Base-by-base conservation (phyloP, 1,140 invertebrate species). In the Bilobella aurantiaca region DNA sequence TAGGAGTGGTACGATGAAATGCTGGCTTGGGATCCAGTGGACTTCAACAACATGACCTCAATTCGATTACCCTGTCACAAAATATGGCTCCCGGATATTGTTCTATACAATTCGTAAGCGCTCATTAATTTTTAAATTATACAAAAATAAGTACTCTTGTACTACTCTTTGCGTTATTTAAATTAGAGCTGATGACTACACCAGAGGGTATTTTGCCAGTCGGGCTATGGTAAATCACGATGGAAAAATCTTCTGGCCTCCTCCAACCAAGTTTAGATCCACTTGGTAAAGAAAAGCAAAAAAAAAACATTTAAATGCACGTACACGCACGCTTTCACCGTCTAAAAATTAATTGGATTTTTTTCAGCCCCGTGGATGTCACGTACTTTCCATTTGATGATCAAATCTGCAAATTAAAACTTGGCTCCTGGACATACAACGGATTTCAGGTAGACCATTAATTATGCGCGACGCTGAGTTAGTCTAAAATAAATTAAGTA, bases 361-460 rank as follows among this genome's bases (percentile, higher is more conserved):
- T 18, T 42, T 42, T 42, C 8, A 53, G 82, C 67, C 75, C 77
- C 69, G 76, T 80, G 57, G 81, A 83, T 71, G 81, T 83, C 59
- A 82, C 80, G 14, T 83, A 78, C 64, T 84, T 85, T 72, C 83
- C 83, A 12, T 85, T 84, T 74, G 83, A 85, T 74, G 78, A 81
- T 66, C 84, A 85, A 74, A 76, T 76, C 2, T 85, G 84, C 74
- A 75, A 75, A 34, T 77, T 85, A 56, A 64, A 64, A 64, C 58
- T 68, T 2, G 83, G 84, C 8, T 84, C 82, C 0, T 85, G 84
- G 84, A 82, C 82, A 29, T 85, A 84, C 74, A 82, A 85, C 65
- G 81, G 81, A 21, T 78, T 78, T 32, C 78, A 83, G 73, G 74
- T 82, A 65, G 76, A 67, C 21, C 8, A 23, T 42, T n/a, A n/a